Conservation (phyloP, 1,140 invertebrate genomes). For the Drosophila orosa region DNA sequence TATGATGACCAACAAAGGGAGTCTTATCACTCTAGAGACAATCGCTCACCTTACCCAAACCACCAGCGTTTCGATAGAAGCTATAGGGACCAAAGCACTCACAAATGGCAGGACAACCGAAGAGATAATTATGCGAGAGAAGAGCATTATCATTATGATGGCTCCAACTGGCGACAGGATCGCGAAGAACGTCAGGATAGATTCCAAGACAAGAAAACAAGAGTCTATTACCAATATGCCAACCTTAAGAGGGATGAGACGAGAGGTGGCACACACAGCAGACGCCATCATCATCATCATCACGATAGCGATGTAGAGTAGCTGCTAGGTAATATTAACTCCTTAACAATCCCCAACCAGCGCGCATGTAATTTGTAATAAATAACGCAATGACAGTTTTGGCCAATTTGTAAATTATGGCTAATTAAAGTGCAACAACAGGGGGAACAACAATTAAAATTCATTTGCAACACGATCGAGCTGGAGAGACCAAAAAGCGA, state of each 20-base stretch:
- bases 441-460: slow-evolving; percentile 71
- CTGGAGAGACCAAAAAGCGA: slow-evolving; percentile 2
- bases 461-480: slow-evolving; percentile 70
- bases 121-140: not conserved
- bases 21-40: not conserved
- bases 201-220: not conserved
- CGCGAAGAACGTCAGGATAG: not conserved
- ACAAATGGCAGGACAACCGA: not conserved
- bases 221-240: slow-evolving; percentile 7
- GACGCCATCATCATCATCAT: not conserved
- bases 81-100: not conserved
- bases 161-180: slow-evolving; percentile 4
- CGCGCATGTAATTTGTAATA: slow-evolving; percentile 28
- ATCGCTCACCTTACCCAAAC: not conserved
- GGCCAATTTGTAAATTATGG: slow-evolving; percentile 63
- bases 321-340: not conserved
- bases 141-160: not conserved
- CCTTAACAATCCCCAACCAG: not conserved
- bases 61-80: not conserved
- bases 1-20: not conserved
- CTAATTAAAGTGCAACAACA: slow-evolving; percentile 32
- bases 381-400: slow-evolving; percentile 22
- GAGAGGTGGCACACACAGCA: not conserved
- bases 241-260: not conserved
- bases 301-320: not conserved